Conservation (phyloP, 2,113 vertebrate genomes). For the Taxidea taxus region DNA sequence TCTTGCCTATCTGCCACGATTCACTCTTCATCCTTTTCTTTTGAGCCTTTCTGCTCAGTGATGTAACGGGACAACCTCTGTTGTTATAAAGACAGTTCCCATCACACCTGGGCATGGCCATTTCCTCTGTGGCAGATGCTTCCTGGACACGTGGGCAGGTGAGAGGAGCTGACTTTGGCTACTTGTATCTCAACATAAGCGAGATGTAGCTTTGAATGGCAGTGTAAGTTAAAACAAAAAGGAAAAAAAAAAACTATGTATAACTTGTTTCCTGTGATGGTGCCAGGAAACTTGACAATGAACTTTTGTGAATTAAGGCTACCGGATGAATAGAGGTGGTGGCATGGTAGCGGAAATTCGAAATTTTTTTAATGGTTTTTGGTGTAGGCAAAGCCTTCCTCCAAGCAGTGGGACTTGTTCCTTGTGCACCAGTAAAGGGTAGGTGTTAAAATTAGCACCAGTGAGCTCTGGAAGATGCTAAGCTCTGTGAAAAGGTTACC, state of each 20-base stretch:
- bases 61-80: constrained; percentile 64
- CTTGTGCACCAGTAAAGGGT: background rate
- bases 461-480: background rate
- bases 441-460: background rate
- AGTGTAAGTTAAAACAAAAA: background rate
- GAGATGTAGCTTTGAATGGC: constrained; percentile 5
- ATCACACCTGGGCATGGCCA: constrained; percentile 75
- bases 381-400: background rate
- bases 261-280: constrained; percentile 54
- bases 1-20: background rate
- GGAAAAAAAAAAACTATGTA: background rate
- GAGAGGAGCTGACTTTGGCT: constrained; percentile 62
- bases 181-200: background rate
- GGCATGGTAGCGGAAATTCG: background rate
- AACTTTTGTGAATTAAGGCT: constrained; percentile 45
- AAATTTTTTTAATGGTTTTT: background rate
- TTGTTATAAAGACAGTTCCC: constrained; percentile 71
- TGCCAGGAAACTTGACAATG: constrained; percentile 45
- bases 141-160: constrained; percentile 80
- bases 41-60: constrained; percentile 37
- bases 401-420: background rate
- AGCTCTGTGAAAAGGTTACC: background rate
- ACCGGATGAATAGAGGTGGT: background rate
- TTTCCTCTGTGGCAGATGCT: constrained; percentile 81
- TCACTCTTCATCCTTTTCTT: constrained; percentile 23